phyloP scores from a whole-genome alignment of 2,797 vertebrate species.

The Numenius phaeopus region DNA sequence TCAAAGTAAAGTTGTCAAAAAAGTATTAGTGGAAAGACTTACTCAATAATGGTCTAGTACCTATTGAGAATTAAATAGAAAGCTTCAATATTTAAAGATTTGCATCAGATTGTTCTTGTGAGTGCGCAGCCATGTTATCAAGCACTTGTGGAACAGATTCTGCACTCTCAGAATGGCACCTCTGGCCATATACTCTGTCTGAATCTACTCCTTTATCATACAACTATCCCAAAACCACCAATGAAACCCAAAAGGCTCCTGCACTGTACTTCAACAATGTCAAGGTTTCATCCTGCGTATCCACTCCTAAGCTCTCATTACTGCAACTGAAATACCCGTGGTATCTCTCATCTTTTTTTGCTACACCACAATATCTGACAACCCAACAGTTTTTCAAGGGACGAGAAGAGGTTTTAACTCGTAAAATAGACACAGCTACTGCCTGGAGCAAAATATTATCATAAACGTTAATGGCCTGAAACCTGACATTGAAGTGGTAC shows the following conservation, averaged over 20 bases:
- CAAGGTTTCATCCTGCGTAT: neutral
- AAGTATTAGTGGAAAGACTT: neutral
- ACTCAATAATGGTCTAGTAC: neutral
- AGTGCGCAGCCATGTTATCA: neutral
- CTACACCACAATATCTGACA: neutral
- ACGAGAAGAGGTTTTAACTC: neutral
- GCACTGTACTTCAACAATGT: neutral
- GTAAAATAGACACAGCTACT: neutral
- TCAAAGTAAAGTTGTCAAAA: neutral
- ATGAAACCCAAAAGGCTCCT: neutral
- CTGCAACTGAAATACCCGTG: neutral
- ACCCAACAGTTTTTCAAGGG: neutral
- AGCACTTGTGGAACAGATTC: neutral
- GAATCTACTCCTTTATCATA: neutral
- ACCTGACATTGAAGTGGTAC: neutral
- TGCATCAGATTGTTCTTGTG: neutral
- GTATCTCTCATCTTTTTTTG: neutral
- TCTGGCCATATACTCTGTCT: neutral
- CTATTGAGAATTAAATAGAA: neutral
- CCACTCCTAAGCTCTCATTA: neutral
- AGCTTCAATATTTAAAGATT: neutral
- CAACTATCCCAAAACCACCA: neutral
- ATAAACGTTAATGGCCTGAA: neutral
- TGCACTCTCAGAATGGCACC: neutral
- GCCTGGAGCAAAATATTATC: neutral